These are phyloP conservation scores for Drosophila paranaensis DNA, from an alignment of 2,888 invertebrate species.

Conservation along the genomic window DNA sequence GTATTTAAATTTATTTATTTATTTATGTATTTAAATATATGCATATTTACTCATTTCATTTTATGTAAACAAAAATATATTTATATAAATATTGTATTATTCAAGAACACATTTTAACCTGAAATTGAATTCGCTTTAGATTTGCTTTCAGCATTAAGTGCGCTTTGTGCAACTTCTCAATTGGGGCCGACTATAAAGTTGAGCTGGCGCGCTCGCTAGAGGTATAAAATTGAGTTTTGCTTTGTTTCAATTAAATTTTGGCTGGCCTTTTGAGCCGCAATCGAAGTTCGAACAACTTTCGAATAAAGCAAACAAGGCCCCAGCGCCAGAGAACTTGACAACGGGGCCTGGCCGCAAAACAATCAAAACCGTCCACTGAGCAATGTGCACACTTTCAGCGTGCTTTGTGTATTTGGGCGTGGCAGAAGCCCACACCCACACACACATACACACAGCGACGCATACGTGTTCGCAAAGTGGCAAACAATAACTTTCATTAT, in stretches of 20 bases:
- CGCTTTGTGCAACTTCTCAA: background rate
- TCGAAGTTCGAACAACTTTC: slow-evolving; percentile 40
- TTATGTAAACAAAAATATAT: too few species aligned
- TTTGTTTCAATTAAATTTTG: slow-evolving; percentile 21
- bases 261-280: slow-evolving; percentile 35
- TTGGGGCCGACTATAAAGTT: background rate
- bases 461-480: slow-evolving; percentile 36
- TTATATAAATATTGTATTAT: background rate
- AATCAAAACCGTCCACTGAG: slow-evolving; percentile 63
- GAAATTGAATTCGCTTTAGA: background rate
- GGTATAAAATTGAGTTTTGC: slow-evolving; percentile 27
- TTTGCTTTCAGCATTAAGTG: background rate
- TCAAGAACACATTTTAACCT: too few species aligned
- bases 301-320: slow-evolving; percentile 39
- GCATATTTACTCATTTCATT: too few species aligned
- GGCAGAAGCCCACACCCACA: slow-evolving; percentile 21
- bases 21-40: too few species aligned
- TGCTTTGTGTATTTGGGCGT: slow-evolving; percentile 28
- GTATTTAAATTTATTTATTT: too few species aligned
- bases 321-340: slow-evolving; percentile 48
- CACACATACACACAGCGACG: background rate
- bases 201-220: slow-evolving; percentile 1
- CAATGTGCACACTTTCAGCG: slow-evolving; percentile 33
- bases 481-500: slow-evolving; percentile 78
- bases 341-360: slow-evolving; percentile 65